These are phyloP conservation scores for Calameuta filiformis DNA, from an alignment of 2,888 invertebrate species.

Conservation along the genomic window DNA sequence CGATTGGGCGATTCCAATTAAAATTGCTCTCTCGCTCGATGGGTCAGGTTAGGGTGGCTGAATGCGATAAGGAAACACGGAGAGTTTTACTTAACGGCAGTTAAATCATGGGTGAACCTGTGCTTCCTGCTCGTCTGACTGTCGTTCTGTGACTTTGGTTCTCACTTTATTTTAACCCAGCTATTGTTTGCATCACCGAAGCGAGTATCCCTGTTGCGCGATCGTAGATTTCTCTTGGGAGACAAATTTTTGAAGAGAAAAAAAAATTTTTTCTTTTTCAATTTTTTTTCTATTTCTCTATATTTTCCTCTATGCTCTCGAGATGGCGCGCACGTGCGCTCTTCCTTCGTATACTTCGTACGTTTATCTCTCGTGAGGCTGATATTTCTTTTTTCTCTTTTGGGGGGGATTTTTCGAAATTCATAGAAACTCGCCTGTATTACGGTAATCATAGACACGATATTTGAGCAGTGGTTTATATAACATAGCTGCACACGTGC, in stretches of 20 bases:
- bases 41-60: neutral
- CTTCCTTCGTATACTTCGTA: neutral
- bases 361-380: neutral
- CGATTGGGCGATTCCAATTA: slow-evolving; percentile 24
- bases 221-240: neutral
- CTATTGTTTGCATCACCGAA: neutral
- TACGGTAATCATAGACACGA: neutral
- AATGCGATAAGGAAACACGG: slow-evolving; percentile 44
- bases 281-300: neutral
- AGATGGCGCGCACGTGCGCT: neutral
- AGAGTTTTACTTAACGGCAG: slow-evolving; percentile 45
- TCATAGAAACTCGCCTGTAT: neutral
- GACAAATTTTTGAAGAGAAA: fast-evolving
- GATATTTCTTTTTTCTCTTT: neutral
- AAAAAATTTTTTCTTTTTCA: neutral
- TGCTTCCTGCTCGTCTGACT: slow-evolving; percentile 35
- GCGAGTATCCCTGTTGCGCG: neutral
- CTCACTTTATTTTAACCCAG: neutral
- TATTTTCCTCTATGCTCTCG: neutral
- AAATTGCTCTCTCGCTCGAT: neutral
- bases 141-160: neutral
- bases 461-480: neutral
- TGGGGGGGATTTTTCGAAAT: neutral
- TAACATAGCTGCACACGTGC: neutral
- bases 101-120: slow-evolving; percentile 54